phyloP scores from a whole-genome alignment of 2,888 invertebrate species.

The Cheilosia pagana region DNA sequence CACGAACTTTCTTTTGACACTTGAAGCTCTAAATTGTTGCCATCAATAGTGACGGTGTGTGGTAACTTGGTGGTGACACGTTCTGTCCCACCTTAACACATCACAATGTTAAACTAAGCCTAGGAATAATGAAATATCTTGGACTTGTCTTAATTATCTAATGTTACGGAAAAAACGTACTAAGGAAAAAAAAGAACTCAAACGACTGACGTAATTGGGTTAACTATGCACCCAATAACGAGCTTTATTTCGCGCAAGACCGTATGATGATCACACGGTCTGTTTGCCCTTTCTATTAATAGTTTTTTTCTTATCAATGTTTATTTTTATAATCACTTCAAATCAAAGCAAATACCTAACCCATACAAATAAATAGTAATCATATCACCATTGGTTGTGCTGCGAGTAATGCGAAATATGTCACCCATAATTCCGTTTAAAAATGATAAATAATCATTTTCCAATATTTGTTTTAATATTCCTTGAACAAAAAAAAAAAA shows the following conservation, averaged over 20 bases:
- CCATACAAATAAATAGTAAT: neutral
- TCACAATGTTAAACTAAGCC: too few relatives aligned
- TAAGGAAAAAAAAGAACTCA: too few relatives aligned
- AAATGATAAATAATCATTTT: neutral
- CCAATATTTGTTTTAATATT: neutral
- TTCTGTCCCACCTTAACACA: too few relatives aligned
- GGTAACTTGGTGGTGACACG: too few relatives aligned
- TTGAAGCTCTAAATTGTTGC: too few relatives aligned
- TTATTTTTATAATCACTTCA: conserved; percentile 16
- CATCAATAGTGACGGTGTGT: too few relatives aligned
- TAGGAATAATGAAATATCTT: too few relatives aligned
- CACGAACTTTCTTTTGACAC: too few relatives aligned
- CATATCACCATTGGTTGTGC: neutral
- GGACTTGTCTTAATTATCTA: too few relatives aligned
- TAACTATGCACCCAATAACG: neutral
- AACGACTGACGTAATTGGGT: neutral
- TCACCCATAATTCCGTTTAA: conserved; percentile 4
- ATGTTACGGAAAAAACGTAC: too few relatives aligned
- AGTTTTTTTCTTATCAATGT: conserved; percentile 9
- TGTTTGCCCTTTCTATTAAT: neutral
- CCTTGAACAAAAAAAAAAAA: too few relatives aligned
- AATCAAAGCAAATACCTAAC: conserved; percentile 12
- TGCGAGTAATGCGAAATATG: neutral
- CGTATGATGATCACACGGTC: neutral
- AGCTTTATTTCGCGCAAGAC: neutral